These are phyloP conservation scores for Acanthiza pusilla DNA, from an alignment of 2,797 vertebrate species.

Conservation along the genomic window DNA sequence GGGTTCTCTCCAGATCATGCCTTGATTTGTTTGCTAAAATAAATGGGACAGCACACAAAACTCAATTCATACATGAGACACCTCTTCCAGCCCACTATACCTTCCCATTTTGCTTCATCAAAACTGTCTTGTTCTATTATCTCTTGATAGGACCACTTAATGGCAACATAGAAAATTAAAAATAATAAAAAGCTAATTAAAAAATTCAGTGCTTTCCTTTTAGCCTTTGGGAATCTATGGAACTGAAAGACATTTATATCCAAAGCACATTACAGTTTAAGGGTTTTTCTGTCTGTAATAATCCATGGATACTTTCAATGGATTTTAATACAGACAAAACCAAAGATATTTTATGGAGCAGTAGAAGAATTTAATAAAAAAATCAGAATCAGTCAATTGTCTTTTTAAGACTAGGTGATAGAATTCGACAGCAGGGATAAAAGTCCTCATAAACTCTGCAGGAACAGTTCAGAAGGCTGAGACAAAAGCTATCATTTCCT, in stretches of 20 bases:
- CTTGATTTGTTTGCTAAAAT: conserved; percentile 41
- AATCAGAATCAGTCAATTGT: not conserved
- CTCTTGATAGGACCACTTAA: not conserved
- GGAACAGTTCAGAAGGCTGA: not conserved
- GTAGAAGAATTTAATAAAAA: conserved; percentile 31
- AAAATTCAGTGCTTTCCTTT: not conserved
- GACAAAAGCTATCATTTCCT: not conserved
- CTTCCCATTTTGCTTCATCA: not conserved
- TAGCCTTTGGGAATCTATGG: not conserved
- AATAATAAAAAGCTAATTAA: conserved; percentile 24
- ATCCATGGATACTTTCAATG: not conserved
- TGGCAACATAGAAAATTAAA: not conserved
- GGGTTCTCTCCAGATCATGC: conserved; percentile 14
- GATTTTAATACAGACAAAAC: conserved; percentile 16
- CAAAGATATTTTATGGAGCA: not conserved
- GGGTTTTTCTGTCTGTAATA: not conserved
- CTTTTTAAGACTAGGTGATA: conserved; percentile 4
- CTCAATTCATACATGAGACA: not conserved
- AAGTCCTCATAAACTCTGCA: conserved; percentile 14
- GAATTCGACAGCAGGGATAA: not conserved
- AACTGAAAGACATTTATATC: not conserved
- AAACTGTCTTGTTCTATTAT: not conserved
- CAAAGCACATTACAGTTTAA: not conserved
- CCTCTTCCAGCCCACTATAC: not conserved
- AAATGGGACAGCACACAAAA: conserved; percentile 33